Evolutionary conservation across 2,797 vertebrate species (phyloP).

Genomic region (Dipus sagitta): DNA sequence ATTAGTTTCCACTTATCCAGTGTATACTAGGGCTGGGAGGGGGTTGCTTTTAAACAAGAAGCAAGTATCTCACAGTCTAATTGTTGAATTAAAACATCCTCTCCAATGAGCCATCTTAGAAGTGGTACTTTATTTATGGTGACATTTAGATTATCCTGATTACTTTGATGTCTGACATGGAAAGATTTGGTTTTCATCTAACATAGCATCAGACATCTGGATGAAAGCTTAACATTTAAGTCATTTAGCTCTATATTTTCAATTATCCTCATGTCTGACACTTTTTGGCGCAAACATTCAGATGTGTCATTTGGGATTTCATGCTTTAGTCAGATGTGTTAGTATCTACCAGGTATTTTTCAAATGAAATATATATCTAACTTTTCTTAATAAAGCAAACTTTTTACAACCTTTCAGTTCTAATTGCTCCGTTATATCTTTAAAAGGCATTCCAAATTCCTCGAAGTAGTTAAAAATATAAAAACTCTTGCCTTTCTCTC

Average conservation of each 20-base stretch:
- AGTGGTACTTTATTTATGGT: conserved; percentile 56
- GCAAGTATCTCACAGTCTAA: not conserved
- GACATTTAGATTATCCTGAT: conserved; percentile 47
- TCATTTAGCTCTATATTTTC: conserved; percentile 48
- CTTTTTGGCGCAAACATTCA: conserved; percentile 53
- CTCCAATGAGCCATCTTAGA: not conserved
- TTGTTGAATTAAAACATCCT: not conserved
- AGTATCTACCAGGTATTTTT: conserved; percentile 51
- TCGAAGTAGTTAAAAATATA: conserved; percentile 14
- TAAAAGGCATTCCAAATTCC: conserved; percentile 74
- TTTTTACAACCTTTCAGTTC: conserved; percentile 74
- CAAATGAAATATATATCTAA: conserved; percentile 41
- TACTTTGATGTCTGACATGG: conserved; percentile 39
- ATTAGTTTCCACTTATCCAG: not conserved
- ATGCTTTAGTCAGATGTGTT: conserved; percentile 67
- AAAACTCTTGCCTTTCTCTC: conserved; percentile 48
- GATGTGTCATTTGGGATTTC: conserved; percentile 60
- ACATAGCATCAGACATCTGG: conserved; percentile 61
- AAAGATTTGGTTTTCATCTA: conserved; percentile 12
- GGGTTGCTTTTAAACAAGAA: not conserved
- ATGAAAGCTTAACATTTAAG: conserved; percentile 70
- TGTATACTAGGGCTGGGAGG: not conserved
- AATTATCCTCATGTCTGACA: conserved; percentile 59
- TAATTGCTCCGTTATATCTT: conserved; percentile 68
- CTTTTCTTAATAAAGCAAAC: conserved; percentile 83